phyloP scores from a whole-genome alignment of 2,888 invertebrate species.

The Mesoligia furuncula region DNA sequence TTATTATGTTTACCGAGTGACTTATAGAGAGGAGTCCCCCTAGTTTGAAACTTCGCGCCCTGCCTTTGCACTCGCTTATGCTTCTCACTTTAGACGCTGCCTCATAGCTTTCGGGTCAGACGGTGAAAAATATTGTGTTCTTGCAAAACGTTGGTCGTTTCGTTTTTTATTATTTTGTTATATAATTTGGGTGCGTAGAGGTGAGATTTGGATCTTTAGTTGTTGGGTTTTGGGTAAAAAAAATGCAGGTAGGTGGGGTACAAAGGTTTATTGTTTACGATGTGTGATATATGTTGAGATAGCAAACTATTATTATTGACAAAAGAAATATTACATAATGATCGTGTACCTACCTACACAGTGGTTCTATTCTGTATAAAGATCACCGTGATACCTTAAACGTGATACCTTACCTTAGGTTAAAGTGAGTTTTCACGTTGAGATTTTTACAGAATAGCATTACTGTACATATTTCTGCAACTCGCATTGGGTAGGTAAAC shows the following conservation, averaged over 20 bases:
- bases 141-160: conserved; percentile 60
- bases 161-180: conserved; percentile 40
- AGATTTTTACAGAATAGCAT: too few species aligned
- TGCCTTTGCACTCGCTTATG: not conserved
- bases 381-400: too few species aligned
- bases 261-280: not conserved
- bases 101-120: conserved; percentile 60
- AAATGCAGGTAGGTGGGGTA: not conserved
- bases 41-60: not conserved
- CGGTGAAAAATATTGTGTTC: conserved; percentile 39
- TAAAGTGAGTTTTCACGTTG: too few species aligned
- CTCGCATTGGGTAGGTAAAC: not conserved
- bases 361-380: too few species aligned
- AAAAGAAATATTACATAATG: not conserved
- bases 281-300: not conserved
- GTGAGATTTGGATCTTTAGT: not conserved
- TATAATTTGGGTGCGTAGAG: conserved; percentile 34
- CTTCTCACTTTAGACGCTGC: conserved; percentile 3
- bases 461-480: not conserved
- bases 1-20: not conserved
- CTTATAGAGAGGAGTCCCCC: not conserved
- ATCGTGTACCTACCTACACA: not conserved
- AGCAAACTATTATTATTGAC: not conserved
- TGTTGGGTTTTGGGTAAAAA: not conserved
- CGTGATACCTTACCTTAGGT: too few species aligned